Evolutionary conservation across 2,888 invertebrate genomes (phyloP).

Genomic region (Epirrhoe alternata): DNA sequence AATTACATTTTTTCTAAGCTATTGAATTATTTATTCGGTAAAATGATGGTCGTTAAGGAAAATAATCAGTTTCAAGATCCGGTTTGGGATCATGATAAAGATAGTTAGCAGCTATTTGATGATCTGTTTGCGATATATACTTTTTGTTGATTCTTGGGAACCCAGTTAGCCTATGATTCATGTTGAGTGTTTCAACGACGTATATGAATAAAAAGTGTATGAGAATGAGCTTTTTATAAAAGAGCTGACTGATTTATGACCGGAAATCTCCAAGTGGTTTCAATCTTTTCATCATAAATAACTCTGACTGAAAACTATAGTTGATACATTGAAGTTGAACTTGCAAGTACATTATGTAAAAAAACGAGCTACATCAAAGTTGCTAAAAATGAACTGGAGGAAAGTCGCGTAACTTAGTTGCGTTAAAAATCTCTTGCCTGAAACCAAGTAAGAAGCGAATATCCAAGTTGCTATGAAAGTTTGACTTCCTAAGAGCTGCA

Average conservation of each 20-base stretch:
- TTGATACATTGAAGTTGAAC: neutral
- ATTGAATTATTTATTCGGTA: constrained; percentile 62
- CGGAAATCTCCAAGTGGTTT: constrained; percentile 20
- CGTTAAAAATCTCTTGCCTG: constrained; percentile 17
- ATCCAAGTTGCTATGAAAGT: constrained; percentile 28
- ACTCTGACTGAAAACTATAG: constrained; percentile 2
- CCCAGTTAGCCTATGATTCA: constrained; percentile 38
- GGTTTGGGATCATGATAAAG: constrained; percentile 57
- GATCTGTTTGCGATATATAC: constrained; percentile 41
- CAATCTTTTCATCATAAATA: constrained; percentile 13
- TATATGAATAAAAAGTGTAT: constrained; percentile 26
- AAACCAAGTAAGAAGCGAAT: constrained; percentile 16
- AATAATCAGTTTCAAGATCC: constrained; percentile 58
- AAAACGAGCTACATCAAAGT: neutral
- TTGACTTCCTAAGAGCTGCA: constrained; percentile 43
- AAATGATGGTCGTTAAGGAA: constrained; percentile 56
- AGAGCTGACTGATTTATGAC: constrained; percentile 26
- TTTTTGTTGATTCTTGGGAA: constrained; percentile 44
- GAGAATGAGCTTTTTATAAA: constrained; percentile 26
- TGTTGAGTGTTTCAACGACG: constrained; percentile 13
- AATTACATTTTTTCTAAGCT: constrained; percentile 58
- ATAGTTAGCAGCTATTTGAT: constrained; percentile 48
- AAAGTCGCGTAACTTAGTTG: constrained; percentile 26
- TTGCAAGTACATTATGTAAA: neutral
- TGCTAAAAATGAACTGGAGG: neutral